Conservation (phyloP, 2,113 vertebrate genomes). For the Syngnathus scovelli region DNA sequence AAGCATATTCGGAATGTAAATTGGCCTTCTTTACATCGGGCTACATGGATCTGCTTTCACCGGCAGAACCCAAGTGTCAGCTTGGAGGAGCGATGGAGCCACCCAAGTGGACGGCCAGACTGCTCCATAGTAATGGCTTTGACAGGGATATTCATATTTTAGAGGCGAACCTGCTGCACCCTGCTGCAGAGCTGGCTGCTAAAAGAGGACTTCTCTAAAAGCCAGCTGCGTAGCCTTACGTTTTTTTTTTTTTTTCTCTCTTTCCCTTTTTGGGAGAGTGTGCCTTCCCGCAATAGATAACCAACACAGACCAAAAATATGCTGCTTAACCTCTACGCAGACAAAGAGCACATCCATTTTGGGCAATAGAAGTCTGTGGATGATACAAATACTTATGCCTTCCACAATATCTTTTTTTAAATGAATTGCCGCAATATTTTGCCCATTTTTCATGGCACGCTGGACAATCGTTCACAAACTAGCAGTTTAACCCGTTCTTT, state of each 20-base stretch:
- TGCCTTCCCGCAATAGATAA: constrained; percentile 6
- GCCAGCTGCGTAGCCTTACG: constrained; percentile 3
- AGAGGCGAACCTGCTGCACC: constrained; percentile 37
- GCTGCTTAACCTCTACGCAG: background rate
- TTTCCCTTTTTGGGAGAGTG: too few species aligned
- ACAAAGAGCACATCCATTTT: background rate
- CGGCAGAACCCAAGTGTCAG: constrained; percentile 11
- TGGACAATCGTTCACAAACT: too few species aligned
- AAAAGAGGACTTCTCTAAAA: constrained; percentile 20
- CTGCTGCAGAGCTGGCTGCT: constrained; percentile 23
- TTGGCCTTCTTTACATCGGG: background rate
- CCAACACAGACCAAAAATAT: background rate
- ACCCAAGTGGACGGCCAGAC: constrained; percentile 29
- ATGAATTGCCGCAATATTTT: background rate
- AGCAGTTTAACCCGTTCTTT: too few species aligned
- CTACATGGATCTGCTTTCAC: constrained; percentile 18
- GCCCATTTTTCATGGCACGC: too few species aligned
- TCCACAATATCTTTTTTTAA: background rate
- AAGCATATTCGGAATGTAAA: background rate
- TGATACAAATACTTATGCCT: background rate
- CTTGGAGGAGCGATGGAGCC: constrained; percentile 39
- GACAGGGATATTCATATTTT: constrained; percentile 62
- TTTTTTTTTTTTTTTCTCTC: constrained; percentile 7
- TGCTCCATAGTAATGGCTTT: constrained; percentile 46
- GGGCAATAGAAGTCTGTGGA: too few species aligned